Conservation (phyloP, 2,797 vertebrate species). For the Muscicapa striata region DNA sequence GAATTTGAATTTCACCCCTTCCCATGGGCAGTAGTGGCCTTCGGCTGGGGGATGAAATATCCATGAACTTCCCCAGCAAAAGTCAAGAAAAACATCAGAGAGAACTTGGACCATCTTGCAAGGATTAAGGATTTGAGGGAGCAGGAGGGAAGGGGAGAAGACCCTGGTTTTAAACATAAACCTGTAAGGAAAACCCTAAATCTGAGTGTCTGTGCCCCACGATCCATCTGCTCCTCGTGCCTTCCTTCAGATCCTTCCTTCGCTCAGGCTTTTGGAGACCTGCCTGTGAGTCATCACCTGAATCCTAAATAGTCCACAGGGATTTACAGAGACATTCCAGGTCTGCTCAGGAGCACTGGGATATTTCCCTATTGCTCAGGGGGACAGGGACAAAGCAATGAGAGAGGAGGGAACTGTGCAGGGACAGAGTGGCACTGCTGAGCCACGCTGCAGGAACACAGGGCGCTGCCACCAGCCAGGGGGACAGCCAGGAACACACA, state of each 20-base stretch:
- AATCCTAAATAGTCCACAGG: not conserved
- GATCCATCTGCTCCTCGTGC: fast-evolving
- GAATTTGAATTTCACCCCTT: not conserved
- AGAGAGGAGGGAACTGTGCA: not conserved
- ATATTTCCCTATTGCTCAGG: not conserved
- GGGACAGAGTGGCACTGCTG: fast-evolving
- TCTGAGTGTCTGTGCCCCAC: not conserved
- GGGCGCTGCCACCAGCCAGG: not conserved
- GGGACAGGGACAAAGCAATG: not conserved
- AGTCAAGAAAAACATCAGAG: not conserved
- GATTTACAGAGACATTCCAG: not conserved
- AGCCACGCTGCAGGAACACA: not conserved
- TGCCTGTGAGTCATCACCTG: fast-evolving
- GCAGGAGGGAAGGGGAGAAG: not conserved
- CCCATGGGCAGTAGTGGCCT: not conserved
- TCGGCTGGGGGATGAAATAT: not conserved
- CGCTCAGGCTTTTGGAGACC: fast-evolving
- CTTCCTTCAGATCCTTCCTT: not conserved
- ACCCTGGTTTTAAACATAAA: fast-evolving
- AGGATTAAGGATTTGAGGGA: not conserved
- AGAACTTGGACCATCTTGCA: not conserved
- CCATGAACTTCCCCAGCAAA: not conserved
- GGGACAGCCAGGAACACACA: not conserved
- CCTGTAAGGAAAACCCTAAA: not conserved
- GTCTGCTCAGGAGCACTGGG: not conserved